Evolutionary conservation across 2,113 vertebrate species (phyloP).

Genomic region (Marcusenius ussheri): DNA sequence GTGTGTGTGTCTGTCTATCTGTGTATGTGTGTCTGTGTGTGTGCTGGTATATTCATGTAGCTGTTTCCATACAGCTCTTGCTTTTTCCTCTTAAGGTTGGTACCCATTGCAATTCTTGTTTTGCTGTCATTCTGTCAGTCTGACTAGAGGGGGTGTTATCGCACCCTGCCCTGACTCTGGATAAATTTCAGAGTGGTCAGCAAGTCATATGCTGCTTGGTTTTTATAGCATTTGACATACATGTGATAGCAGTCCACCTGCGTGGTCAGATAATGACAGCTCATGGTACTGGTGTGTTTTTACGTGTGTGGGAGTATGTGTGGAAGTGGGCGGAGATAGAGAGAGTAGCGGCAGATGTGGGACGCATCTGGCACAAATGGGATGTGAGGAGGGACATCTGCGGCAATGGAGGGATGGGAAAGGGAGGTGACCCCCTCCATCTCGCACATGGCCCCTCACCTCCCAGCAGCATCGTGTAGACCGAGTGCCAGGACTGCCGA

Average conservation of each 20-base stretch:
- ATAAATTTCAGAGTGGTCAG: background rate
- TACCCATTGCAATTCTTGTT: background rate
- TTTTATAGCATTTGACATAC: background rate
- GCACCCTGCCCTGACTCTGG: background rate
- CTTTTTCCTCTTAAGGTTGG: background rate
- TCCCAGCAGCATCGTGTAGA: background rate
- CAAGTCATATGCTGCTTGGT: background rate
- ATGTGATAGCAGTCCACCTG: background rate
- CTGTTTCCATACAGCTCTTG: background rate
- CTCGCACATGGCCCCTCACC: background rate
- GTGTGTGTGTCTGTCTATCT: background rate
- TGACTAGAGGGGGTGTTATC: background rate
- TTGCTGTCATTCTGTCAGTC: background rate
- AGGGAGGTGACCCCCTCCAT: constrained; percentile 14
- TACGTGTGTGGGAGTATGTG: background rate
- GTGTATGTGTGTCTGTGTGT: background rate
- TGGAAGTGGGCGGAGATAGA: constrained; percentile 1
- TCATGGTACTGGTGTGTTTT: background rate
- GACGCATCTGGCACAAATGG: constrained; percentile 62
- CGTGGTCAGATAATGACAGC: background rate
- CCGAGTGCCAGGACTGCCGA: background rate
- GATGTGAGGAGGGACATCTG: constrained; percentile 60
- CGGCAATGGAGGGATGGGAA: constrained; percentile 48
- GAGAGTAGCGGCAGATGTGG: constrained; percentile 53
- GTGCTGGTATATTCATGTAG: background rate